These are phyloP conservation scores for Odontamblyopus lacepedii DNA, from an alignment of 2,797 vertebrate species.

Conservation along the genomic window DNA sequence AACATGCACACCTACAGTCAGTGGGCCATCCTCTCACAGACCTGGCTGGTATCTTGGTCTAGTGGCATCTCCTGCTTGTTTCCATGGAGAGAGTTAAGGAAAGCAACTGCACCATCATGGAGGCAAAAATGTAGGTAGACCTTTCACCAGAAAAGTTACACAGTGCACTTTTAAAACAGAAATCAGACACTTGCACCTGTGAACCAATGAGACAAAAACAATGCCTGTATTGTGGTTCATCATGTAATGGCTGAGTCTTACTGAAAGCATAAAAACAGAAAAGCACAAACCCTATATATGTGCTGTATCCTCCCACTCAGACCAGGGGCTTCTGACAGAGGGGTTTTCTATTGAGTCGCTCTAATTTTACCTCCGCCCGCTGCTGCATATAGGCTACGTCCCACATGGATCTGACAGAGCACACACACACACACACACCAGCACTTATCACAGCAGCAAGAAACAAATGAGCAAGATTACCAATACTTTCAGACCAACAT, in stretches of 20 bases:
- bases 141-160: not conserved
- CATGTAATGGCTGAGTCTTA: not conserved
- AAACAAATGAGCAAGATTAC: not conserved
- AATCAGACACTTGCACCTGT: not conserved
- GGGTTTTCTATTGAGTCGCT: conserved; percentile 23
- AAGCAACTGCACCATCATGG: too few species aligned
- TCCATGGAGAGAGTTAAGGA: too few species aligned
- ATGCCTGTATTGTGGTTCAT: too few species aligned
- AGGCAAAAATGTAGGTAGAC: too few species aligned
- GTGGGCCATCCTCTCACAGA: too few species aligned
- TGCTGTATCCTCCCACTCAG: conserved; percentile 2
- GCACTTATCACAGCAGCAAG: not conserved
- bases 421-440: not conserved
- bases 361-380: conserved; percentile 47
- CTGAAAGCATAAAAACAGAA: not conserved
- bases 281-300: not conserved
- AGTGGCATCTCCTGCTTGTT: too few species aligned
- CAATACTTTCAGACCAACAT: not conserved
- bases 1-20: too few species aligned
- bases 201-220: not conserved
- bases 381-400: conserved; percentile 30
- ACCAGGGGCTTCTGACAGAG: not conserved
- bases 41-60: too few species aligned
- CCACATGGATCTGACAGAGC: conserved; percentile 21
- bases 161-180: not conserved